Evolutionary conservation across 1,140 invertebrate species (phyloP).

Genomic region (Eurosta solidaginis): DNA sequence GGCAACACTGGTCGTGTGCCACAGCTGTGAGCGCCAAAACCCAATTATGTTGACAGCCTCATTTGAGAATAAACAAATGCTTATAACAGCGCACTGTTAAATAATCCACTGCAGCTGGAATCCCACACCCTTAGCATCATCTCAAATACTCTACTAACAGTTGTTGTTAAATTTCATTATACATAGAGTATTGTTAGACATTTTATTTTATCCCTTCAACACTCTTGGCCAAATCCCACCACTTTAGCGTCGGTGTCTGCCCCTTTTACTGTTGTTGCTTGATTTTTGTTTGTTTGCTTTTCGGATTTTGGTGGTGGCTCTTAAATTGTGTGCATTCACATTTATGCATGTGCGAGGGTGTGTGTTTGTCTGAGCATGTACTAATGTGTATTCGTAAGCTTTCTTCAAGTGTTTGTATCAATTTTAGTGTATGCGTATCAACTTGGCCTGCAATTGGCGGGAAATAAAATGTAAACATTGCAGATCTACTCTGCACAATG

Average conservation of each 20-base stretch:
- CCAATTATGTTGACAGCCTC: neutral
- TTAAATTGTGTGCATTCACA: conserved; percentile 34
- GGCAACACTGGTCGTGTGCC: no score
- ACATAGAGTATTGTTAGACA: conserved; percentile 28
- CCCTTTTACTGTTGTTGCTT: conserved; percentile 33
- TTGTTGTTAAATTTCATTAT: conserved; percentile 29
- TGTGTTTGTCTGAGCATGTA: conserved; percentile 42
- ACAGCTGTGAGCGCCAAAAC: neutral
- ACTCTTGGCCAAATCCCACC: conserved; percentile 7
- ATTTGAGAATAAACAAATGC: conserved; percentile 6
- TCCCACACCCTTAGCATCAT: neutral
- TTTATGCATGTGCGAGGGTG: conserved; percentile 30
- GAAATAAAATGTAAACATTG: conserved; percentile 41
- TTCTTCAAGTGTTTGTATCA: conserved; percentile 42
- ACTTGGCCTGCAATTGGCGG: conserved; percentile 48
- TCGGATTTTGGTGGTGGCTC: conserved; percentile 45
- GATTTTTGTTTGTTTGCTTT: conserved; percentile 31
- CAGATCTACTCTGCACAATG: conserved; percentile 17
- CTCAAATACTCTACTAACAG: neutral
- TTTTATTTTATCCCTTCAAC: conserved; percentile 38
- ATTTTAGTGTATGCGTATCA: neutral
- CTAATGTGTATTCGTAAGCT: neutral
- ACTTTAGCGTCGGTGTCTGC: conserved; percentile 39
- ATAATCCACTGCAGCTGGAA: neutral
- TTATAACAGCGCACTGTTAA: neutral